These are phyloP conservation scores for Stenotaenia linearis DNA, from an alignment of 2,888 invertebrate species.

Conservation along the genomic window DNA sequence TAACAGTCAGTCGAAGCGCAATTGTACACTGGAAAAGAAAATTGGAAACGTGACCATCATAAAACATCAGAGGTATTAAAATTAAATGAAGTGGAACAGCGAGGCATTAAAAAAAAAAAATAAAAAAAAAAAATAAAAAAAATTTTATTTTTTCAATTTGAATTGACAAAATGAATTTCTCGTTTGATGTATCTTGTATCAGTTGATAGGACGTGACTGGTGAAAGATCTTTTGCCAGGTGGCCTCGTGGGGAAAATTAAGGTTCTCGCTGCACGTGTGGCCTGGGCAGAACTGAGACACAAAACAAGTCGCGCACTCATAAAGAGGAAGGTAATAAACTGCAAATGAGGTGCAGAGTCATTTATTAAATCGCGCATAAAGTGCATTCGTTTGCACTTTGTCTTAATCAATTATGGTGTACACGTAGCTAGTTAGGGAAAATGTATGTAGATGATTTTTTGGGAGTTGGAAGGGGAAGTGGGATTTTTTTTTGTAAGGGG, in stretches of 20 bases:
- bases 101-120: too few species aligned
- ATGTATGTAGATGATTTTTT: too few species aligned
- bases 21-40: too few species aligned
- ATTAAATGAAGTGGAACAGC: too few species aligned
- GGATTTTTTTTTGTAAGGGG: too few species aligned
- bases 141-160: neutral
- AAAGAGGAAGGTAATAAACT: neutral
- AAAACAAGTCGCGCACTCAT: neutral
- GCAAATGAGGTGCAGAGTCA: neutral
- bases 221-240: neutral
- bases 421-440: too few species aligned
- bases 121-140: too few species aligned
- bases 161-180: neutral
- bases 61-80: too few species aligned
- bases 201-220: neutral
- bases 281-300: neutral
- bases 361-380: neutral
- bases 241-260: neutral
- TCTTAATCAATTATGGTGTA: neutral
- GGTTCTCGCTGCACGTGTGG: neutral
- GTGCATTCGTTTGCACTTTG: neutral
- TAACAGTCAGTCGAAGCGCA: too few species aligned
- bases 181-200: neutral
- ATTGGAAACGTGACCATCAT: too few species aligned
- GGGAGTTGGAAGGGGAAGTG: too few species aligned